phyloP scores from a whole-genome alignment of 2,113 vertebrate species.

The Tringa solitaria region DNA sequence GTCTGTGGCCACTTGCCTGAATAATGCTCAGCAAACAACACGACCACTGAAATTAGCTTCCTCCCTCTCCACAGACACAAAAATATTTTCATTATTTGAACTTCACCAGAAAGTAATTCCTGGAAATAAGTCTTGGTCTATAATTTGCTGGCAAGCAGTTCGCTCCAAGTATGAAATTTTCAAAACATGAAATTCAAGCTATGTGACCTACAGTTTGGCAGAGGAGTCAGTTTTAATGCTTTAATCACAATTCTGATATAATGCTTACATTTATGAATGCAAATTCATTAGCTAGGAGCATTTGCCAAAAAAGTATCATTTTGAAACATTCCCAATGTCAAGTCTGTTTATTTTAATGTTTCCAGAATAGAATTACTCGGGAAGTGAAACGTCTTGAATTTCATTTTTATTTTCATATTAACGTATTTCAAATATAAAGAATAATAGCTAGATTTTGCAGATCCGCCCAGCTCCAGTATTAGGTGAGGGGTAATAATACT shows the following conservation, averaged over 20 bases:
- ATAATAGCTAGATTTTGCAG: slow-evolving; percentile 32
- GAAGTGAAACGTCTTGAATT: slow-evolving; percentile 19
- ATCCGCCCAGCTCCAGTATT: not conserved
- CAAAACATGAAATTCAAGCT: slow-evolving; percentile 42
- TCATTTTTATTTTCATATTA: slow-evolving; percentile 35
- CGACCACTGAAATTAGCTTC: not conserved
- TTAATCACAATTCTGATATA: slow-evolving; percentile 31
- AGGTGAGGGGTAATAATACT: slow-evolving; percentile 28
- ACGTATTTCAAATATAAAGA: slow-evolving; percentile 1
- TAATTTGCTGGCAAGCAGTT: slow-evolving; percentile 21
- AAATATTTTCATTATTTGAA: not conserved
- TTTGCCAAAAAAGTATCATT: slow-evolving; percentile 29
- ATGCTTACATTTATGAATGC: slow-evolving; percentile 41
- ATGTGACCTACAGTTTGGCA: slow-evolving; percentile 35
- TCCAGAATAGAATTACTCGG: not conserved
- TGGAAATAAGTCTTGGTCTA: not conserved
- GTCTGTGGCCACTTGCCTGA: not conserved
- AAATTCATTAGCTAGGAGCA: slow-evolving; percentile 14
- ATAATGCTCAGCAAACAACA: not conserved
- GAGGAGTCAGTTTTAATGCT: slow-evolving; percentile 24
- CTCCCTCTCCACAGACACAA: not conserved
- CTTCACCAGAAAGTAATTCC: not conserved
- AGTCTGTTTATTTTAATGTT: slow-evolving; percentile 40
- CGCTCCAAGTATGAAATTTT: not conserved
- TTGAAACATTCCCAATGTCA: slow-evolving; percentile 34